Percentiles rank a stretch among this genome's conserved stretches.
Evolutionary conservation across 2,113 vertebrate species (phyloP).

Genomic region (Muscicapa adusta): DNA sequence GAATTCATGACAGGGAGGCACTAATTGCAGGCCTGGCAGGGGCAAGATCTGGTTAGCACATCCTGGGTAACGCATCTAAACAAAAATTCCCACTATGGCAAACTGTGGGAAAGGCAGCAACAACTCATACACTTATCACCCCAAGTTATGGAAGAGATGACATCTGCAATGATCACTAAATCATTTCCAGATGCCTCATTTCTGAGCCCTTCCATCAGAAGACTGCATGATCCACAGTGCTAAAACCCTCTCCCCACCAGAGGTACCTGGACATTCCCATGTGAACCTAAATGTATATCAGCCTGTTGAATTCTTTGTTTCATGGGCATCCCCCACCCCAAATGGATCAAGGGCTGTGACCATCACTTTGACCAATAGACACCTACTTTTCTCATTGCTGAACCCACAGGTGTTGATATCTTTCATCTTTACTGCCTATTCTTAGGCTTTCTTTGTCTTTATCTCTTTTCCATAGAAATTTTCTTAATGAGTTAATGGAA

Average conservation of each 20-base stretch:
- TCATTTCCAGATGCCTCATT: neutral
- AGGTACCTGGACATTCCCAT: neutral
- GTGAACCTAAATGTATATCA: neutral
- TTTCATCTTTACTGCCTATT: neutral
- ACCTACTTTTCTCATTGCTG: neutral
- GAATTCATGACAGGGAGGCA: rapidly evolving
- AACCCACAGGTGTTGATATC: neutral
- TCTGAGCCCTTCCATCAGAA: neutral
- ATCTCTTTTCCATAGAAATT: neutral
- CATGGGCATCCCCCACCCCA: rapidly evolving
- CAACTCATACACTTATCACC: neutral
- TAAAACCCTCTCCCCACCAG: neutral
- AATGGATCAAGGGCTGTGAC: neutral
- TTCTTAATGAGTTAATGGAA: neutral
- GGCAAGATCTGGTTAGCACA: neutral
- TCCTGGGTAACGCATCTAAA: neutral
- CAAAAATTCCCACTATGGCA: neutral
- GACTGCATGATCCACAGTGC: rapidly evolving
- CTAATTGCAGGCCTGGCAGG: neutral
- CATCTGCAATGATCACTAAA: neutral
- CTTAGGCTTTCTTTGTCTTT: neutral
- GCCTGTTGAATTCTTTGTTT: neutral
- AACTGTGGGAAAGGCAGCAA: neutral
- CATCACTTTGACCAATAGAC: neutral
- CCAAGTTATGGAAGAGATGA: neutral